Percentiles rank a stretch among this genome's conserved stretches.
These are phyloP conservation scores for Venusia cambrica DNA, from an alignment of 2,888 invertebrate genomes.

Conservation along the genomic window DNA sequence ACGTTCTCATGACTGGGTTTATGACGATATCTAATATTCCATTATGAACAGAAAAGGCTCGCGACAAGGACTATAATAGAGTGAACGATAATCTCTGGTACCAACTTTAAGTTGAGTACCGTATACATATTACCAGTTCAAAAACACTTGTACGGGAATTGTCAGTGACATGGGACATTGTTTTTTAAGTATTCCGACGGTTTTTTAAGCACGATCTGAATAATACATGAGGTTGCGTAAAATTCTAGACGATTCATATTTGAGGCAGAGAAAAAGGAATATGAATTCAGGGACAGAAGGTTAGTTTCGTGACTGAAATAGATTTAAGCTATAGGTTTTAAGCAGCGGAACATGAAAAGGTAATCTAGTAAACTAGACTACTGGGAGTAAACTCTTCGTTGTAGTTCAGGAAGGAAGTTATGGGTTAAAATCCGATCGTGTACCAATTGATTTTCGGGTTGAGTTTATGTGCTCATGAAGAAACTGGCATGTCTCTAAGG, in stretches of 20 bases:
- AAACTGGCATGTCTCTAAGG: too few species aligned
- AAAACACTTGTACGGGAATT: slow-evolving; percentile 23
- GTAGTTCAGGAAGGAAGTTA: too few species aligned
- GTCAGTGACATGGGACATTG: slow-evolving; percentile 30
- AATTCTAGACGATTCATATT: slow-evolving; percentile 20
- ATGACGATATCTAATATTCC: slow-evolving; percentile 70
- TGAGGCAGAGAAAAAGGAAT: slow-evolving; percentile 21
- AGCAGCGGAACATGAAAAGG: too few species aligned
- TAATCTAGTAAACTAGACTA: too few species aligned
- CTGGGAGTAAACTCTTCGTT: too few species aligned
- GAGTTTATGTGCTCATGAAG: too few species aligned
- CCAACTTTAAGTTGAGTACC: slow-evolving; percentile 20
- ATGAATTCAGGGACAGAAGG: slow-evolving; percentile 12
- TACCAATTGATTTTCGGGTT: too few species aligned
- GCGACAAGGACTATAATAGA: slow-evolving; percentile 56
- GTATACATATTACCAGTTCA: slow-evolving; percentile 11
- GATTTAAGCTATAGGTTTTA: slow-evolving; percentile 4
- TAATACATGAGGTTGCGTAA: slow-evolving; percentile 38
- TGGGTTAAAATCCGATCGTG: too few species aligned
- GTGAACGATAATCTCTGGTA: slow-evolving; percentile 43
- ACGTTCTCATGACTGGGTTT: slow-evolving; percentile 50
- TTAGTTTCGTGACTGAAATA: slow-evolving; percentile 25
- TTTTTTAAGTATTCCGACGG: slow-evolving; percentile 38
- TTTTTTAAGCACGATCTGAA: slow-evolving; percentile 37
- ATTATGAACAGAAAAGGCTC: slow-evolving; percentile 59